These are phyloP conservation scores for Oncopeltus fasciatus DNA, from an alignment of 1,140 invertebrate genomes.

Conservation along the genomic window DNA sequence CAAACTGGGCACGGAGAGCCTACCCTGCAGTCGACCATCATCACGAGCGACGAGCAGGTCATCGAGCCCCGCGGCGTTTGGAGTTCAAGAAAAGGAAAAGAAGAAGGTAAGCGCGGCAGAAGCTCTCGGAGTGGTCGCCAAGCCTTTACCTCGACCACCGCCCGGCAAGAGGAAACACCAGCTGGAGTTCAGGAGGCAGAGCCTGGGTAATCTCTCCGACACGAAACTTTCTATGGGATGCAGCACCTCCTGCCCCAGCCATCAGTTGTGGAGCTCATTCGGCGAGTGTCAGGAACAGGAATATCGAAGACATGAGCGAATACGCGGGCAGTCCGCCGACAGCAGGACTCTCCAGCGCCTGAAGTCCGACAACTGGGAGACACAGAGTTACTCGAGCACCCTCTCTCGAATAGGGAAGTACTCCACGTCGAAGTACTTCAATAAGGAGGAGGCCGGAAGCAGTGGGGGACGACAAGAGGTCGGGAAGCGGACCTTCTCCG, in stretches of 20 bases:
- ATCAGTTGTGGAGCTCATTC: constrained; percentile 22
- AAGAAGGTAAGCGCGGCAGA: constrained; percentile 26
- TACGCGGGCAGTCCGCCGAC: constrained; percentile 22
- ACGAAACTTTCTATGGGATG: constrained; percentile 23
- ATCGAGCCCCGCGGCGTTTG: constrained; percentile 22
- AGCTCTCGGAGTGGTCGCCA: constrained; percentile 26
- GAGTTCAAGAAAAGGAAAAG: constrained; percentile 3
- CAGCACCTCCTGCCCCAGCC: constrained; percentile 14
- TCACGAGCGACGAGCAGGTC: constrained; percentile 22
- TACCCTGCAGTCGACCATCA: constrained; percentile 21
- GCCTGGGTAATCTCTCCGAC: constrained; percentile 25
- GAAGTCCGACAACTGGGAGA: constrained; percentile 18
- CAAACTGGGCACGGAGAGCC: constrained; percentile 20
- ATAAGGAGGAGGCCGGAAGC: not conserved
- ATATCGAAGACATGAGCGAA: constrained; percentile 18
- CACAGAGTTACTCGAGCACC: constrained; percentile 17
- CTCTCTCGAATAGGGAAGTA: constrained; percentile 22
- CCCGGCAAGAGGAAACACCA: constrained; percentile 19
- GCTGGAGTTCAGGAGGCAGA: constrained; percentile 24
- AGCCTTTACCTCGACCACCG: constrained; percentile 24
- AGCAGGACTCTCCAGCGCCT: constrained; percentile 18
- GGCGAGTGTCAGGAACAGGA: constrained; percentile 19
- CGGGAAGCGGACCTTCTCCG: constrained; percentile 25
- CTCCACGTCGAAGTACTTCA: constrained; percentile 6
- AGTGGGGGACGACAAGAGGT: constrained; percentile 12